Conservation (phyloP, 2,797 vertebrate genomes). For the Florisuga fusca region DNA sequence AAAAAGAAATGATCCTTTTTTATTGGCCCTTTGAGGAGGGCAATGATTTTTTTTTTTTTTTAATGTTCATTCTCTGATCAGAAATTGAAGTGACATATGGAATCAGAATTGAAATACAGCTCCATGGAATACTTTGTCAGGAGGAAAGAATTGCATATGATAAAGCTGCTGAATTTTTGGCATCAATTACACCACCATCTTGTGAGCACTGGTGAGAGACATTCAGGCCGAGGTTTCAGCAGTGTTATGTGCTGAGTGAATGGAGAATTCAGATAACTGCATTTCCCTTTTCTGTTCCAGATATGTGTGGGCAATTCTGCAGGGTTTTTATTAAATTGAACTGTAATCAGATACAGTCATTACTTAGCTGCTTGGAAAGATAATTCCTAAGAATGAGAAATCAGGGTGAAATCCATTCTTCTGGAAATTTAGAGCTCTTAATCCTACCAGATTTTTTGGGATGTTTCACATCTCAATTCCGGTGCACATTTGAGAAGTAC, state of each 20-base stretch:
- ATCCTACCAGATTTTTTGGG: background rate
- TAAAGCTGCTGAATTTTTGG: conserved; percentile 61
- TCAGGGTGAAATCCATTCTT: conserved; percentile 20
- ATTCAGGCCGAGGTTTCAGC: conserved; percentile 26
- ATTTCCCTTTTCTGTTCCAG: conserved; percentile 31
- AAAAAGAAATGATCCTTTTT: conserved; percentile 61
- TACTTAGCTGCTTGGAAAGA: conserved; percentile 3
- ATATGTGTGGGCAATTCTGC: background rate
- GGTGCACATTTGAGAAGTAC: background rate
- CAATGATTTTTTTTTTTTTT: conserved; percentile 55
- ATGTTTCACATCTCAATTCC: background rate
- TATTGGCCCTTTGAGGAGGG: conserved; percentile 38
- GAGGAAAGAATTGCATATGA: conserved; percentile 19
- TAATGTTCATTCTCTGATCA: conserved; percentile 54
- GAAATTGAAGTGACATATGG: conserved; percentile 71
- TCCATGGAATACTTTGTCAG: conserved; percentile 61
- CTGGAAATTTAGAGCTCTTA: background rate
- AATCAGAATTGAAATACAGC: conserved; percentile 66
- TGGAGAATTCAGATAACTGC: background rate
- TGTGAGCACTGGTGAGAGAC: conserved; percentile 54
- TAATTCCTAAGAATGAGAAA: conserved; percentile 27
- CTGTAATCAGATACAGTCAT: conserved; percentile 24
- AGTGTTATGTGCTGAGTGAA: conserved; percentile 2
- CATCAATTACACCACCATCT: conserved; percentile 59
- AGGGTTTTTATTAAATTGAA: conserved; percentile 9